Evolutionary conservation across 35 echinoderm and acorn worm species (phyloP).

Genomic region (Holothuria glaberrima): DNA sequence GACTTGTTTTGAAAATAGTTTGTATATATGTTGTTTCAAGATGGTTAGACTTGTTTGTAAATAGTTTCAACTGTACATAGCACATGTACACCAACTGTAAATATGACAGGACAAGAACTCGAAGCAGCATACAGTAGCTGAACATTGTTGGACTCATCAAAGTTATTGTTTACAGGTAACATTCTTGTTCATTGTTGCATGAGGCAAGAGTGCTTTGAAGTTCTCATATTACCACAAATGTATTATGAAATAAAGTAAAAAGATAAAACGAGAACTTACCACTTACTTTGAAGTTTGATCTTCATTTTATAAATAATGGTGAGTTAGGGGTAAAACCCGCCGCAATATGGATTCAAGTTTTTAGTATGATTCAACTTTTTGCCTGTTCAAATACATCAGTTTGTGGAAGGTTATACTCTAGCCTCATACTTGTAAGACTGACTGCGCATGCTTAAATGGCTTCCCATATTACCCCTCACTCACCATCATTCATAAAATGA

Average conservation of each 20-base stretch:
- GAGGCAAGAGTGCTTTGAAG: neutral
- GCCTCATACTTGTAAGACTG: too few species aligned
- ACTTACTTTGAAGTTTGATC: neutral
- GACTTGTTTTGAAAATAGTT: neutral
- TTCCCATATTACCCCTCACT: too few species aligned
- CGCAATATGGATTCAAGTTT: too few species aligned
- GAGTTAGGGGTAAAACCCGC: too few species aligned
- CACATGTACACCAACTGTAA: neutral
- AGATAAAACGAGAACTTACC: constrained; percentile 19
- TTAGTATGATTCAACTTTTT: too few species aligned
- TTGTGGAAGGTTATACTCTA: too few species aligned
- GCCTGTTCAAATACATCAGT: too few species aligned
- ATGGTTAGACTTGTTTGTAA: too few species aligned
- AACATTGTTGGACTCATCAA: neutral
- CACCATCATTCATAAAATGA: too few species aligned
- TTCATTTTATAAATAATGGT: too few species aligned
- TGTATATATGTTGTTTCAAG: too few species aligned
- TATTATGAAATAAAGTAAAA: constrained; percentile 26
- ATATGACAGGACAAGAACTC: neutral
- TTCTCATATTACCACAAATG: neutral
- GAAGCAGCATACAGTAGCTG: neutral
- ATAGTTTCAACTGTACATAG: neutral
- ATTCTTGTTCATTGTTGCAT: neutral
- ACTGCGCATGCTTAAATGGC: too few species aligned
- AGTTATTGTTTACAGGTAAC: neutral